Evolutionary conservation across 2,797 vertebrate species (phyloP), one percentile per base, ranked within the genome.

Genomic region (Parauchenoglanis ngamensis): DNA sequence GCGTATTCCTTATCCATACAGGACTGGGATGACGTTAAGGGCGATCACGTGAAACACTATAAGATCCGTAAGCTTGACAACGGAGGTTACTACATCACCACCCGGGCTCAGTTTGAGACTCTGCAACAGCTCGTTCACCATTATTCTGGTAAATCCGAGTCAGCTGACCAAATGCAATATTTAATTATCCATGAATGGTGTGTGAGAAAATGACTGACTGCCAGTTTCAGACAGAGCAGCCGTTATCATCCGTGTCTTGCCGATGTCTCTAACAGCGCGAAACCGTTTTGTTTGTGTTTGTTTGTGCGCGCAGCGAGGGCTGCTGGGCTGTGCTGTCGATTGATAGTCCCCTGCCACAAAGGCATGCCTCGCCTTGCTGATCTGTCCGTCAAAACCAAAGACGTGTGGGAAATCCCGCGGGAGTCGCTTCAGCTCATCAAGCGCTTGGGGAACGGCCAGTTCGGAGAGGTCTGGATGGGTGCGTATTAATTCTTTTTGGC

Each of bases 341-440:
- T 99, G 93, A 98, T 99, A 90, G 97, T 98, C 85, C 98, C 98
- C 85, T 99, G 98, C 94, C 98, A 99, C 96, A 99, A 99, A 96
- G 98, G 98, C 94, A 99, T 99, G 98, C 98, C 98, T 92, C 97
- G 98, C 90, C 97, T 99, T 91, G 98, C 98, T 77, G 98, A 99
- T 96, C 96, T 99, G 95, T 99, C 98, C 91, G 97, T 99, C 96
- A 99, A 99, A 98, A 99, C 98, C 98, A 99, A 99, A 99, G 98
- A 99, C 96, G 98, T 99, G 95, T 99, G 98, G 98, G 98, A 99
- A 96, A 99, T 99, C 95, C 98, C 98, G 87, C 96, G 98, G 94
- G 98, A 99, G 96, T 99, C 98, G 86, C 98, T 99, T 94, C 98
- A 99, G 96, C 97, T 99, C 95, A 98, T 99, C 96, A 99, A 99